Evolutionary conservation across 2,113 vertebrate genomes (phyloP).

Genomic region (Galemys pyrenaicus): DNA sequence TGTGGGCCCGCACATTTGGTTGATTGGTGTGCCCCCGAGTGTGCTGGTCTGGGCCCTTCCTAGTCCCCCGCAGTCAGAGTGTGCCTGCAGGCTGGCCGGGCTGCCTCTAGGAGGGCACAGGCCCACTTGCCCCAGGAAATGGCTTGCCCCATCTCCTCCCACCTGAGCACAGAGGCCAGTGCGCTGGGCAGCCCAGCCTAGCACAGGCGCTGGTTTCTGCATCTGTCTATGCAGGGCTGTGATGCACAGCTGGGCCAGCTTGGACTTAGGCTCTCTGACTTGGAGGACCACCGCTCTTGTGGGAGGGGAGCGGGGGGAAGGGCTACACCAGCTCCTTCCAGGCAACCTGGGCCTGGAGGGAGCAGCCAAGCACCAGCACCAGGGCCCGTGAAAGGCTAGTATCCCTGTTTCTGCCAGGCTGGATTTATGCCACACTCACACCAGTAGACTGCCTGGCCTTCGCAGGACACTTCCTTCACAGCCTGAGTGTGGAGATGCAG

Average conservation of each 20-base stretch:
- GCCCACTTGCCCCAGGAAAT: background rate
- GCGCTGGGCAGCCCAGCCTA: accelerated
- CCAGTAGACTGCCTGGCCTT: conserved; percentile 98
- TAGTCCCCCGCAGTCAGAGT: background rate
- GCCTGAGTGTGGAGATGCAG: conserved; percentile 98
- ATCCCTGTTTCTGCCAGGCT: conserved; percentile 86
- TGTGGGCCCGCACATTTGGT: background rate
- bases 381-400: background rate
- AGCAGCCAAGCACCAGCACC: background rate
- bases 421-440: conserved; percentile 98
- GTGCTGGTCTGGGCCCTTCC: background rate
- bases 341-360: background rate
- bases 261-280: background rate
- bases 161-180: background rate
- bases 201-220: background rate
- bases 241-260: background rate
- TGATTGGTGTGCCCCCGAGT: background rate
- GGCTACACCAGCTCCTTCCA: background rate
- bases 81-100: background rate
- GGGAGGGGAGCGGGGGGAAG: background rate
- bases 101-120: background rate
- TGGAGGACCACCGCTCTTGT: background rate
- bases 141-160: background rate
- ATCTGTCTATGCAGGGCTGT: background rate
- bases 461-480: conserved; percentile 97